Evolutionary conservation across 2,113 vertebrate species (phyloP), one percentile per base, ranked within the genome.

Genomic region (Candoia aspera): DNA sequence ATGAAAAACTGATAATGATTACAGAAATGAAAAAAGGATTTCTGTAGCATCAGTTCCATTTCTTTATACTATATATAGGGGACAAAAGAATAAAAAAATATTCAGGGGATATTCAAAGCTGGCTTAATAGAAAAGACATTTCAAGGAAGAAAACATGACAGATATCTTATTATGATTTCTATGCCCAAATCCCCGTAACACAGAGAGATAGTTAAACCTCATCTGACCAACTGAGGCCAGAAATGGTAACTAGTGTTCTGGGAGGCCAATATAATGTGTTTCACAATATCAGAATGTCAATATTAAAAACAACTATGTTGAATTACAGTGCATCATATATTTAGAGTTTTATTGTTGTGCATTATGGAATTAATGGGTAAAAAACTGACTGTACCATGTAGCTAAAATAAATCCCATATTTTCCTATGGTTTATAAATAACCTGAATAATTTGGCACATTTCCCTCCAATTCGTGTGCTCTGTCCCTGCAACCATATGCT

Each of bases 61-160:
- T 64, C 57, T 57, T 90, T 93, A 4, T 24, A 57, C 17, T 68
- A 33, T 91, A n/a, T 6, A 59, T 68, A 84, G 33, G 89, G 17
- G 5, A 62, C 24, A 0, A 42, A n/a, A 73, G 59, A 90, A 89
- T 12, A 83, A 88, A 92, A 24, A 15, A 9, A 60, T 23, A 3
- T 83, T 59, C 79, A 86, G 89, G 49, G 8, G 89, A 29, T 90
- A 94, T 89, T 94, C 92, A 26, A 68, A 21, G 8, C 29, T 68
- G 26, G 62, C 64, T 91, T 79, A 73, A 87, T 79, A 55, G 33
- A 91, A 91, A 73, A 79, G 85, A 23, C 46, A 86, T 64, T 86
- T 64, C 53, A 91, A 86, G 58, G 17, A 91, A 64, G 58, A 33
- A 53, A 49, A 91, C 73, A 54, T 37, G 33, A 79, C 60, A 91